phyloP scores from a whole-genome alignment of 2,888 invertebrate species.

The Pammene aurita region DNA sequence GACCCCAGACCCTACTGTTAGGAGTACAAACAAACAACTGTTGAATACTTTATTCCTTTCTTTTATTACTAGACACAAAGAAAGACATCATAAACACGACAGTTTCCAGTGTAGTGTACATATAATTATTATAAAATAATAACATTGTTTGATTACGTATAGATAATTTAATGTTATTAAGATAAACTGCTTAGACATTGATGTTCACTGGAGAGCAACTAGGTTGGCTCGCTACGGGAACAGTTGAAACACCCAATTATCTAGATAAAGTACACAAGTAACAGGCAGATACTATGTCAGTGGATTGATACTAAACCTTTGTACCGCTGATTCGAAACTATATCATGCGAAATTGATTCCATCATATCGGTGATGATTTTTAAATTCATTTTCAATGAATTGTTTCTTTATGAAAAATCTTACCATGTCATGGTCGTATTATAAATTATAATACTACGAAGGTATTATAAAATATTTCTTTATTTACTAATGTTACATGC shows the following conservation, averaged over 20 bases:
- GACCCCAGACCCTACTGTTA: background rate
- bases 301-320: slow-evolving; percentile 17
- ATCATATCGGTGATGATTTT: slow-evolving; percentile 17
- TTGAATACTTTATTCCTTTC: slow-evolving; percentile 36
- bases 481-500: slow-evolving; percentile 62
- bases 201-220: slow-evolving; percentile 69
- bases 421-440: slow-evolving; percentile 45
- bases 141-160: slow-evolving; percentile 61
- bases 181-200: slow-evolving; percentile 69
- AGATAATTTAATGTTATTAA: slow-evolving; percentile 79
- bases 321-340: slow-evolving; percentile 35
- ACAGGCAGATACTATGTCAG: background rate
- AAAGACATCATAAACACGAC: slow-evolving; percentile 32
- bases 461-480: slow-evolving; percentile 76
- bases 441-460: slow-evolving; percentile 75
- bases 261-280: background rate
- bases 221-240: slow-evolving; percentile 57
- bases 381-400: slow-evolving; percentile 31
- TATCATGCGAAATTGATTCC: slow-evolving; percentile 28
- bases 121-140: slow-evolving; percentile 49
- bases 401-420: slow-evolving; percentile 27
- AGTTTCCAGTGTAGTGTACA: slow-evolving; percentile 43
- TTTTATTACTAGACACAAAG: slow-evolving; percentile 40
- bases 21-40: slow-evolving; percentile 13
- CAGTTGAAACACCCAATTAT: background rate